Evolutionary conservation across 2,113 vertebrate species (phyloP).

Genomic region (Sorex fumeus): DNA sequence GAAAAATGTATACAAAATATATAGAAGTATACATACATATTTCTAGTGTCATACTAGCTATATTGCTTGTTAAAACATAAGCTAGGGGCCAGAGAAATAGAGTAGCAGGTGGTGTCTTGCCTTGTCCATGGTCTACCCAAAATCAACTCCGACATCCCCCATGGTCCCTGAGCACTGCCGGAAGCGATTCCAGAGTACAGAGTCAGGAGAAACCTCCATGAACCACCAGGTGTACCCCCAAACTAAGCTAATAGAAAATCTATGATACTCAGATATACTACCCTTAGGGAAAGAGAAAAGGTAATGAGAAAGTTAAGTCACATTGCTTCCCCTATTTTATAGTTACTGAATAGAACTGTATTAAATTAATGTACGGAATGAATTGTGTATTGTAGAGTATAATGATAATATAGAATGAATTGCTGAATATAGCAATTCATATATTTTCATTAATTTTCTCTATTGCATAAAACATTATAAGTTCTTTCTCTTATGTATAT

Average conservation of each 20-base stretch:
- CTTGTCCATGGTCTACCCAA: too few relatives aligned
- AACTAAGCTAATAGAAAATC: background rate
- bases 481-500: background rate
- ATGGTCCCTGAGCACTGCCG: too few relatives aligned
- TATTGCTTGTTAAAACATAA: background rate
- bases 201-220: too few relatives aligned
- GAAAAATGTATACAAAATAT: too few relatives aligned
- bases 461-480: constrained; percentile 15
- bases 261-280: background rate
- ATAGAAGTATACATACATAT: background rate
- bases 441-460: background rate
- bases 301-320: constrained; percentile 16
- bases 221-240: too few relatives aligned
- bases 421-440: constrained; percentile 22
- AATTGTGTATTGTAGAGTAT: background rate
- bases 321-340: background rate
- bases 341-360: constrained; percentile 20
- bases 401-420: background rate
- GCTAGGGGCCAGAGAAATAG: background rate
- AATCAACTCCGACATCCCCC: too few relatives aligned
- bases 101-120: too few relatives aligned
- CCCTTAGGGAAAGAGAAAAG: background rate
- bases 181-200: too few relatives aligned
- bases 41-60: constrained; percentile 38
- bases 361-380: constrained; percentile 49